These are phyloP conservation scores for Rhynchotus rufescens DNA, from an alignment of 2,797 vertebrate species.

Conservation along the genomic window DNA sequence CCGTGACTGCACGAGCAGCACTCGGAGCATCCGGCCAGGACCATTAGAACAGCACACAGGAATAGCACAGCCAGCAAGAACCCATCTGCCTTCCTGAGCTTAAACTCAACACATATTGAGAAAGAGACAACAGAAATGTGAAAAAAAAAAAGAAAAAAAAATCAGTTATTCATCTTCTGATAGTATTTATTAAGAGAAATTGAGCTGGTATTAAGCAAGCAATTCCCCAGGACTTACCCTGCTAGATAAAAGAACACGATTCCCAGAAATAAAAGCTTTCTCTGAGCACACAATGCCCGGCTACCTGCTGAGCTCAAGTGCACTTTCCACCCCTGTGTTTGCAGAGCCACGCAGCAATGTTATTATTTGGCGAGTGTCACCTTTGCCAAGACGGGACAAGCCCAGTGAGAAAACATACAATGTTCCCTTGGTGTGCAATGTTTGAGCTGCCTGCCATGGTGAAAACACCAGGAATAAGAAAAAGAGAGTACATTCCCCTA, in stretches of 20 bases:
- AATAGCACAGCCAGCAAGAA: background rate
- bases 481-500: background rate
- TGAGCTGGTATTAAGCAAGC: background rate
- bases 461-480: slow-evolving; percentile 3
- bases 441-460: background rate
- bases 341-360: background rate
- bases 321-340: background rate
- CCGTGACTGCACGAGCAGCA: background rate
- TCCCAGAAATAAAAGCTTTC: slow-evolving; percentile 28
- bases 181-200: background rate
- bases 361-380: background rate
- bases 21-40: background rate
- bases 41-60: background rate
- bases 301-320: slow-evolving; percentile 7
- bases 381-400: background rate
- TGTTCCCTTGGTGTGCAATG: background rate
- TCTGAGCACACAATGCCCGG: background rate
- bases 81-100: background rate
- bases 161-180: background rate
- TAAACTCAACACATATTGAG: background rate
- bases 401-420: background rate
- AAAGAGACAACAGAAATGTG: background rate
- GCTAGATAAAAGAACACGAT: slow-evolving; percentile 18
- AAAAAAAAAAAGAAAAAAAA: background rate
- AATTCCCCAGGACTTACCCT: background rate